Base-by-base conservation (phyloP, 1,140 invertebrate genomes). In the Spodoptera litura region DNA sequence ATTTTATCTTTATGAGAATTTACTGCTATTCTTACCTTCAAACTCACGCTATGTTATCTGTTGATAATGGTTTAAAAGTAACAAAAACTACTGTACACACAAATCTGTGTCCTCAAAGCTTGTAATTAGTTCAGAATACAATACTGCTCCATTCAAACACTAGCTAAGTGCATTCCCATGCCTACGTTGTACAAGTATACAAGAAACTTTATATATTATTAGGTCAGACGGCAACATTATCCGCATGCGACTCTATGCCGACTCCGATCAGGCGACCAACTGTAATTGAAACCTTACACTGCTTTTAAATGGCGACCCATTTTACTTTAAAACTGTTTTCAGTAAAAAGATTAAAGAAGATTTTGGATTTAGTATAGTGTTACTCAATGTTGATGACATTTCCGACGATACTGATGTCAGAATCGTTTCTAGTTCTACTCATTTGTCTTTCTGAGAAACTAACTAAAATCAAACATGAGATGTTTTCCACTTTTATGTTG, bases 201-300 rank as follows among this genome's bases (percentile, higher is more conserved):
- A 70, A 66, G 62, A 49, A 53, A 51, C 49, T n/a, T 70, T 52
- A 68, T 27, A 70, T 20, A 20, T 20, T 20, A 20, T 70, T 70
- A 53, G 66, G 66, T 70, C 66, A 70, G 38, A 25, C 49, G 62
- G 62, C 66, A 51, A 70, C 66, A 70, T 52, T 52, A 52, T 25
- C 49, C 66, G 66, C 66, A 70, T 70, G 49, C 66, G 66, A 70
- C 25, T 52, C 2, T 27, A 20, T 53, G 66, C 66, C 44, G 66
- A 53, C 49, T 52, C 20, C 49, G 25, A 66, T 49, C 62, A 49
- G 15, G 15, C 38, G 62, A 52, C 49, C 25, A 31, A 70, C 11
- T 70, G 49, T 31, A 27, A 53, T 53, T 25, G 49, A 70, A 52
- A 70, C 49, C 64, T 68, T 68, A 52, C 44, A 68, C 62, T 62